Percentiles rank a stretch among this genome's conserved stretches.
Conservation (phyloP, 2,797 vertebrate species). For the Varecia variegata region DNA sequence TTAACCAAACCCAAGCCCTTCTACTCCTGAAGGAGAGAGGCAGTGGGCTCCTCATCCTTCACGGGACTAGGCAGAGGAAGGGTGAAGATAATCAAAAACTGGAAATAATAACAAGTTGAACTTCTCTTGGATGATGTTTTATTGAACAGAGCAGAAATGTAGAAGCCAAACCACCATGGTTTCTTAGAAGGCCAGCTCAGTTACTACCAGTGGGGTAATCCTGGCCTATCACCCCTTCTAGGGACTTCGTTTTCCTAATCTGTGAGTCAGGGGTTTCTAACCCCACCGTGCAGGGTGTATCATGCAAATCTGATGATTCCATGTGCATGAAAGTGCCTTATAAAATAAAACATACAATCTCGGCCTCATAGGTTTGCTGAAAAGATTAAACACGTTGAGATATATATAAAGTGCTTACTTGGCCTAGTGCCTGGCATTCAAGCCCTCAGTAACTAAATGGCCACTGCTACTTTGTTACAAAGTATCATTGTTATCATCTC, state of each 20-base stretch:
- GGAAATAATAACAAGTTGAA: background rate
- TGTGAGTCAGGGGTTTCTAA: too few species aligned
- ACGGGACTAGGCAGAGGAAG: background rate
- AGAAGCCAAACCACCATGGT: accelerated
- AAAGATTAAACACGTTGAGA: background rate
- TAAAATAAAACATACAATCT: background rate
- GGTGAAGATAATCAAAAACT: background rate
- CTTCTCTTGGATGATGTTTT: background rate
- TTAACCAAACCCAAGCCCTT: background rate
- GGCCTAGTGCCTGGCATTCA: background rate
- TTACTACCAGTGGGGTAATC: background rate
- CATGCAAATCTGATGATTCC: background rate
- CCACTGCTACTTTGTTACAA: background rate
- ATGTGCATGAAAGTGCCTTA: background rate
- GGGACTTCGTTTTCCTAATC: background rate
- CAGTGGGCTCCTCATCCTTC: background rate
- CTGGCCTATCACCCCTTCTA: background rate
- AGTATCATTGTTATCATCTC: background rate
- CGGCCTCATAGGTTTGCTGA: background rate
- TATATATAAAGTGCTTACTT: background rate
- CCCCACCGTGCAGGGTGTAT: accelerated
- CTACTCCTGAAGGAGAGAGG: background rate
- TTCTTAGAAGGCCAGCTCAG: background rate
- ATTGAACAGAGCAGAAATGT: background rate
- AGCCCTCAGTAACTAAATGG: background rate